These are phyloP conservation scores for Morone chrysops DNA, from an alignment of 2,113 vertebrate genomes.

Conservation along the genomic window DNA sequence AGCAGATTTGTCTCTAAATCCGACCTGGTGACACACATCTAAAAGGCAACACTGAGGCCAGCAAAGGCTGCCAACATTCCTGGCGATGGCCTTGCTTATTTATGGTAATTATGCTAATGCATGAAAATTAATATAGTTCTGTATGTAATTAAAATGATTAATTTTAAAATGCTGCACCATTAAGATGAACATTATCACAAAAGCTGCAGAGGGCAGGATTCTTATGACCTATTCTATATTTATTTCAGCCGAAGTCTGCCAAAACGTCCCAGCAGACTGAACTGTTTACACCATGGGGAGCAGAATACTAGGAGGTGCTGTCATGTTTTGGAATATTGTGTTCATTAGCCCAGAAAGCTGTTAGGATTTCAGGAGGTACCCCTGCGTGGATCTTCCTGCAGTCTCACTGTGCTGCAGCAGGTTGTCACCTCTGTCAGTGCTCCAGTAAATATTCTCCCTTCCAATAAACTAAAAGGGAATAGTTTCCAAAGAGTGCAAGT, in stretches of 20 bases:
- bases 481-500: constrained; percentile 9
- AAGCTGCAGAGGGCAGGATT: constrained; percentile 1
- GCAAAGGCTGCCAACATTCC: constrained; percentile 22
- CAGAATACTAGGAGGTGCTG: constrained; percentile 11
- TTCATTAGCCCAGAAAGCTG: constrained; percentile 22
- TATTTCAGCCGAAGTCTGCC: constrained; percentile 5
- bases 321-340: constrained; percentile 22
- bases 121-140: constrained; percentile 3
- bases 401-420: constrained; percentile 22
- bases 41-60: neutral
- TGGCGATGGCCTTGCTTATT: constrained; percentile 23
- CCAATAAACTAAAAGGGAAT: constrained; percentile 21
- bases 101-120: constrained; percentile 36
- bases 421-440: constrained; percentile 39
- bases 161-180: constrained; percentile 4
- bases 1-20: neutral
- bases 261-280: constrained; percentile 15
- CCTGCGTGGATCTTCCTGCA: constrained; percentile 28
- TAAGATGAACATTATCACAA: constrained; percentile 1
- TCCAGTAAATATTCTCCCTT: neutral
- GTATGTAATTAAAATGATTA: constrained; percentile 4
- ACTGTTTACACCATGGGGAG: constrained; percentile 13
- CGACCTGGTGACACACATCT: neutral
- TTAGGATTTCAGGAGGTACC: constrained; percentile 19
- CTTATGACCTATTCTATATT: constrained; percentile 16